Conservation (phyloP, 2,888 invertebrate genomes). For the Sphaeridia pumilis region DNA sequence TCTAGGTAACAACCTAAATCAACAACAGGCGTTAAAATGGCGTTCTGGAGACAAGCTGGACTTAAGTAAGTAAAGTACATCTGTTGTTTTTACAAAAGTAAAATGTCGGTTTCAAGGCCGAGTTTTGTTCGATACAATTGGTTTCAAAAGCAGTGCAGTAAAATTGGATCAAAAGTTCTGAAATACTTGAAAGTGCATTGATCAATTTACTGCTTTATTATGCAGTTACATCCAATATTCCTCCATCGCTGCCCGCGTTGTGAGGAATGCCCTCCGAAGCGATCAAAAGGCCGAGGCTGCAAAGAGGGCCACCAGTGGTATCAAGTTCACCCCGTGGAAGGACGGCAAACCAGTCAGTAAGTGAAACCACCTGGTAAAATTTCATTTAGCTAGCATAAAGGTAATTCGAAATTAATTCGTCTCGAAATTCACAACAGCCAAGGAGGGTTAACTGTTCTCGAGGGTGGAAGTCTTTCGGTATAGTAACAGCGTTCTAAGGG, state of each 20-base stretch:
- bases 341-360: slow-evolving; percentile 72
- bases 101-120: too few relatives aligned
- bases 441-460: neutral
- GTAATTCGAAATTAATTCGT: neutral
- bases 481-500: too few relatives aligned
- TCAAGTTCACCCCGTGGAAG: slow-evolving; percentile 78
- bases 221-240: slow-evolving; percentile 91
- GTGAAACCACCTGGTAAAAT: slow-evolving; percentile 39
- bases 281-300: slow-evolving; percentile 60
- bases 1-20: too few relatives aligned
- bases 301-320: slow-evolving; percentile 60
- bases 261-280: slow-evolving; percentile 67
- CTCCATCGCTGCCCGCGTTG: slow-evolving; percentile 73
- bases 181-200: slow-evolving; percentile 1
- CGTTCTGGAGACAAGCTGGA: slow-evolving; percentile 34
- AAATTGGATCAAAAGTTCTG: neutral
- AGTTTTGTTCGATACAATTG: too few relatives aligned
- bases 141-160: neutral
- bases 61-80: slow-evolving; percentile 35
- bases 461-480: too few relatives aligned
- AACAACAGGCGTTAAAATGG: too few relatives aligned
- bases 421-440: too few relatives aligned
- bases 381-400: neutral
- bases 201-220: too few relatives aligned
- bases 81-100: neutral